Conservation (phyloP, 1,140 invertebrate species). For the Neodiprion virginianus region DNA sequence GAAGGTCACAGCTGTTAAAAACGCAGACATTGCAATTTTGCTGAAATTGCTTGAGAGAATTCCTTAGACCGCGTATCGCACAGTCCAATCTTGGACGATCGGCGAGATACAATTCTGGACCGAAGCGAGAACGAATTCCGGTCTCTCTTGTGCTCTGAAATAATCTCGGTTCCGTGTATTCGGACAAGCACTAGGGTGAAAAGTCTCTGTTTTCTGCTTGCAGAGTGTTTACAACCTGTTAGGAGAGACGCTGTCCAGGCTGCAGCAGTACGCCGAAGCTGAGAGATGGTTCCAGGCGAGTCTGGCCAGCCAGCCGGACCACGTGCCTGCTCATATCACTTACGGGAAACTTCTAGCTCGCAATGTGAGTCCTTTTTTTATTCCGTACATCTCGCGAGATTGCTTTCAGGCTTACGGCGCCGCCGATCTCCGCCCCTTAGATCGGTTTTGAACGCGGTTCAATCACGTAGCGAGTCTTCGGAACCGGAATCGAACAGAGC, state of each 20-base stretch:
- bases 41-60: too few species aligned
- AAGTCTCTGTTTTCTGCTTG: conserved; percentile 39
- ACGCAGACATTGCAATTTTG: too few species aligned
- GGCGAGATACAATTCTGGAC: too few species aligned
- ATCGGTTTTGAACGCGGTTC: too few species aligned
- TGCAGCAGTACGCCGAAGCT: conserved; percentile 81
- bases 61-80: too few species aligned
- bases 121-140: too few species aligned
- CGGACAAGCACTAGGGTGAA: conserved; percentile 35
- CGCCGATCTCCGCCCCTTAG: conserved; percentile 23
- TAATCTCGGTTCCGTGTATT: too few species aligned
- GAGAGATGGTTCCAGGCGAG: conserved; percentile 86
- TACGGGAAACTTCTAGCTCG: conserved; percentile 89
- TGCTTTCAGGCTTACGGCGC: conserved; percentile 6
- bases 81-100: too few species aligned
- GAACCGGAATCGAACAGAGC: too few species aligned
- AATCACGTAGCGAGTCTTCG: too few species aligned
- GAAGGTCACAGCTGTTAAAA: too few species aligned
- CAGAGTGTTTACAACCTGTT: conserved; percentile 86
- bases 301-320: conserved; percentile 80
- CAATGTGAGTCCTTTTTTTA: conserved; percentile 75
- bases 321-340: conserved; percentile 88
- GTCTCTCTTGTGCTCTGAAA: too few species aligned
- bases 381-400: conserved; percentile 9
- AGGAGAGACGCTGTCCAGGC: conserved; percentile 83